A percentile compares a stretch with the other conserved stretches of the same genome.
These are phyloP conservation scores for Pseudachorutes palmiensis DNA, from an alignment of 1,140 invertebrate genomes.

Conservation along the genomic window DNA sequence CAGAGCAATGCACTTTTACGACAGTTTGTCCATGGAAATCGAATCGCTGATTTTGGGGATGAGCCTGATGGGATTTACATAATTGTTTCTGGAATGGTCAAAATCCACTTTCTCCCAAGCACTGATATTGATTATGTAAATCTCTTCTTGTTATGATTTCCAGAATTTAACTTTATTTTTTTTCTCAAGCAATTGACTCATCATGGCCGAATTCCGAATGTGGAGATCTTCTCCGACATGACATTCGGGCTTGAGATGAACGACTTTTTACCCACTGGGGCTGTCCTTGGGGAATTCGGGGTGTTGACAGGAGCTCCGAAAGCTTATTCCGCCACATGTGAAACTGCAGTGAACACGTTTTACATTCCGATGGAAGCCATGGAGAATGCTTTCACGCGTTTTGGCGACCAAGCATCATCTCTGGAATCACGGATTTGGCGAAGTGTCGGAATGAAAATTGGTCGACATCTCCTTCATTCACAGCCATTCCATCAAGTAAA, in stretches of 20 bases:
- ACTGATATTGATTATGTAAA: slow-evolving; percentile 21
- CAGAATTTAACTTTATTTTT: not conserved
- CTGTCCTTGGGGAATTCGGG: slow-evolving; percentile 46
- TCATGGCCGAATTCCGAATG: slow-evolving; percentile 18
- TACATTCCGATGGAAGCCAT: slow-evolving; percentile 30
- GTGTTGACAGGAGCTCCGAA: slow-evolving; percentile 42
- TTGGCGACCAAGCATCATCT: slow-evolving; percentile 22
- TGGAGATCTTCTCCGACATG: slow-evolving; percentile 33
- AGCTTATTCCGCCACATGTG: slow-evolving; percentile 43
- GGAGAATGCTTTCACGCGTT: slow-evolving; percentile 20
- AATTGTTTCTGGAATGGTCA: slow-evolving; percentile 45
- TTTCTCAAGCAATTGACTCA: not conserved
- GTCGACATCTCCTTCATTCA: slow-evolving; percentile 33
- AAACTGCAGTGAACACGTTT: slow-evolving; percentile 44
- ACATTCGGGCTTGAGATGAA: slow-evolving; percentile 36
- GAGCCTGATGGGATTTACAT: slow-evolving; percentile 43
- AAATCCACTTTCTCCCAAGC: slow-evolving; percentile 36
- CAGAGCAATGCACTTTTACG: slow-evolving; percentile 21
- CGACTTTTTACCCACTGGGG: slow-evolving; percentile 45
- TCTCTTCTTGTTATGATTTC: not conserved
- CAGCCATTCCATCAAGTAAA: slow-evolving; percentile 31
- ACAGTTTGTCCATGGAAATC: slow-evolving; percentile 36
- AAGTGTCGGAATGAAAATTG: slow-evolving; percentile 33
- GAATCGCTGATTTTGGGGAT: slow-evolving; percentile 25
- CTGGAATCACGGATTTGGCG: slow-evolving; percentile 40